Percentiles rank a stretch among this genome's conserved stretches.
Evolutionary conservation across 2,113 vertebrate genomes (phyloP).

Genomic region (Mionectes macconnelli): DNA sequence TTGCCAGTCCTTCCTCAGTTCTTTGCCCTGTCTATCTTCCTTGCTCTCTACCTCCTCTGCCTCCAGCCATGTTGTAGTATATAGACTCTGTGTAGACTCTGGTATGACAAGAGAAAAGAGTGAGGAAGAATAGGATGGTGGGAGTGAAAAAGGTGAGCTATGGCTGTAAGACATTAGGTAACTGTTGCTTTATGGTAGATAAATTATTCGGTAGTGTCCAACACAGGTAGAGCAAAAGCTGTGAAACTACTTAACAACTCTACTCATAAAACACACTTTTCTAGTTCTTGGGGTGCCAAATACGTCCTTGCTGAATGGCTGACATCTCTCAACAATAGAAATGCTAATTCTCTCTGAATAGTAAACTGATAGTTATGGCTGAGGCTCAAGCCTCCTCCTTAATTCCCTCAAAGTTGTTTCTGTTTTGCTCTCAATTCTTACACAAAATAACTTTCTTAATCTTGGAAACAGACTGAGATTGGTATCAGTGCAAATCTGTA

Average conservation of each 20-base stretch:
- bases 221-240: background rate
- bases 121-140: background rate
- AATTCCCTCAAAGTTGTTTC: background rate
- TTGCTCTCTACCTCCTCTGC: rapidly evolving
- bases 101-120: background rate
- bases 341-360: background rate
- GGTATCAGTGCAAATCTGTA: background rate
- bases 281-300: background rate
- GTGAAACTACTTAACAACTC: background rate
- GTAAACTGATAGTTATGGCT: conserved; percentile 11
- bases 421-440: background rate
- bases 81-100: background rate
- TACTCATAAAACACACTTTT: background rate
- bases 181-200: background rate
- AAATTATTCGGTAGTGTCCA: background rate
- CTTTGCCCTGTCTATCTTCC: background rate
- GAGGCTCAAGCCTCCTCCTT: background rate
- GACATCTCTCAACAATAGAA: background rate
- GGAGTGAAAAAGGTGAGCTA: background rate
- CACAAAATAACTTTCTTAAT: conserved; percentile 31
- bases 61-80: too few relatives aligned
- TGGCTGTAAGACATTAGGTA: background rate
- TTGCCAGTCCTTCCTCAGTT: background rate
- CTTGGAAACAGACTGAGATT: background rate
- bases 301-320: background rate